Percentiles rank a stretch among this genome's conserved stretches.
These are phyloP conservation scores for Argyresthia albistria DNA, from an alignment of 2,888 invertebrate species.

Conservation along the genomic window DNA sequence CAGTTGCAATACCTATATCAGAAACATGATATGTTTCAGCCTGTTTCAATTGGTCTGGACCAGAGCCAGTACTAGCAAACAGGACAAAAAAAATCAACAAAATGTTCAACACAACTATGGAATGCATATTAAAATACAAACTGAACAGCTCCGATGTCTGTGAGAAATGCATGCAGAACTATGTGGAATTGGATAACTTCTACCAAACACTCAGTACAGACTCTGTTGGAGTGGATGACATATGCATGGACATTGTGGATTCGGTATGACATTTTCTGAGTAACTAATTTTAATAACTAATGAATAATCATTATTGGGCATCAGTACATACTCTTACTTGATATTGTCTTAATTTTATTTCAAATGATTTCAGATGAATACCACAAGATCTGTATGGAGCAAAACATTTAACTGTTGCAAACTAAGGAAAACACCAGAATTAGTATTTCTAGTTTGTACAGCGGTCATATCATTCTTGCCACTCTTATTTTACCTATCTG, in stretches of 20 bases:
- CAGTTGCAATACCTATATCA: no score
- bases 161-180: slow-evolving; percentile 64
- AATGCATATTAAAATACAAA: slow-evolving; percentile 48
- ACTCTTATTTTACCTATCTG: slow-evolving; percentile 68
- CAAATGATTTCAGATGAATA: slow-evolving; percentile 72
- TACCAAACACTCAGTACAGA: slow-evolving; percentile 71
- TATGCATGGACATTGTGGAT: slow-evolving; percentile 80
- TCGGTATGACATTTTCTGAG: slow-evolving; percentile 51
- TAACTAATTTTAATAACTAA: background rate
- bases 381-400: slow-evolving; percentile 76
- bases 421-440: slow-evolving; percentile 67
- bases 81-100: slow-evolving; percentile 59
- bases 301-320: no score
- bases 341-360: no score
- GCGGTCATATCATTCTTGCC: slow-evolving; percentile 65
- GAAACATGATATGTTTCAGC: slow-evolving; percentile 40
- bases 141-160: slow-evolving; percentile 53
- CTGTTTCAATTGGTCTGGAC: slow-evolving; percentile 66
- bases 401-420: slow-evolving; percentile 69
- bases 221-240: slow-evolving; percentile 68
- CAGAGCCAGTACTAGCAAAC: slow-evolving; percentile 53
- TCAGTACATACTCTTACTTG: no score
- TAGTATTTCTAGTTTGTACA: slow-evolving; percentile 68
- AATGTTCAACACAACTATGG: slow-evolving; percentile 49
- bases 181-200: slow-evolving; percentile 66